Conservation (phyloP, 2,888 invertebrate species). For the Tuberolachnus salignus region DNA sequence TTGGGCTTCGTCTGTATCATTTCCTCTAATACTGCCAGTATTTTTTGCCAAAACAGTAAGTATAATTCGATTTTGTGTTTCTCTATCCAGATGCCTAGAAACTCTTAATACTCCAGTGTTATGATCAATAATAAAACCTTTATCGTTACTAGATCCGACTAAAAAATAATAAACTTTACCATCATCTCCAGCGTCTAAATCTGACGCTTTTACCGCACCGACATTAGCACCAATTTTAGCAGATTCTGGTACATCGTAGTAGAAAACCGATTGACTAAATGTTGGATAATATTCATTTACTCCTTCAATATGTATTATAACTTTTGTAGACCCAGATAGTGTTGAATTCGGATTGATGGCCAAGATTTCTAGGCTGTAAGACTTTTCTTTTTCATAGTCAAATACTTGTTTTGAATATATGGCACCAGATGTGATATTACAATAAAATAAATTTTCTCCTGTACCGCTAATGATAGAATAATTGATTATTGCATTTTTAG, state of each 20-base stretch:
- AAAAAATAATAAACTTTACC: constrained; percentile 89
- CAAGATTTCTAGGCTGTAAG: constrained; percentile 76
- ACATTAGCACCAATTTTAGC: constrained; percentile 84
- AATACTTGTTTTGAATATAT: constrained; percentile 78
- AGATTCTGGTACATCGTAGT: constrained; percentile 91
- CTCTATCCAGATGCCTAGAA: constrained; percentile 79
- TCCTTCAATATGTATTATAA: constrained; percentile 79
- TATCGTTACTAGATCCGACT: constrained; percentile 90
- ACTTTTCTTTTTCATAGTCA: constrained; percentile 83
- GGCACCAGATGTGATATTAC: constrained; percentile 78
- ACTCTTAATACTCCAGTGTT: constrained; percentile 85
- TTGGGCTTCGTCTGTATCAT: constrained; percentile 94
- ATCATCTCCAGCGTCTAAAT: constrained; percentile 86
- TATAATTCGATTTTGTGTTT: constrained; percentile 87
- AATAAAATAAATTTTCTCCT: constrained; percentile 75
- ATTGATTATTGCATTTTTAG: constrained; percentile 82
- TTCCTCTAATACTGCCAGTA: constrained; percentile 88
- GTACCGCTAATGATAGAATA: constrained; percentile 81
- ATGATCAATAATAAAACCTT: constrained; percentile 84
- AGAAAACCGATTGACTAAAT: constrained; percentile 87
- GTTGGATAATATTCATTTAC: constrained; percentile 88
- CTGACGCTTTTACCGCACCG: constrained; percentile 84
- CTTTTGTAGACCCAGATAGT: constrained; percentile 77
- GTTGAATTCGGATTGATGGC: constrained; percentile 86
- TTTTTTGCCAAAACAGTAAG: constrained; percentile 94